Evolutionary conservation across 2,888 invertebrate species (phyloP), one percentile per base, ranked within the genome.

Genomic region (Pterostichus madidus): DNA sequence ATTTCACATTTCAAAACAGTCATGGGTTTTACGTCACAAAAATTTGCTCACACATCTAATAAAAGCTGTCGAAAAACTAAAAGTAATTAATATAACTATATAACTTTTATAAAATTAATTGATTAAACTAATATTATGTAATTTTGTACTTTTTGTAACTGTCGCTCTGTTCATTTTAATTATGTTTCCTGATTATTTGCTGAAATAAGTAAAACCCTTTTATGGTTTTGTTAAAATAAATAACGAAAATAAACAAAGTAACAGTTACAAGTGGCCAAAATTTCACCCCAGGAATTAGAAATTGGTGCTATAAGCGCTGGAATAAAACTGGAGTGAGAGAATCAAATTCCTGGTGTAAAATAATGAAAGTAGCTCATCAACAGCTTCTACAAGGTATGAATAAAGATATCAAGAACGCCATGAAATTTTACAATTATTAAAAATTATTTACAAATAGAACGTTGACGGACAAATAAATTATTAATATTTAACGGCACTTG

Each of bases 401-500:
- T 11, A 13, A 75, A 75, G 17, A 17, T 15, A 46, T 44, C 17
- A 44, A 73, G 17, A 46, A 73, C 46, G 46, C 73, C 49, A 73
- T 44, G 17, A 46, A 73, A 15, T 46, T 73, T 73, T 44, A 73
- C 75, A 75, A 52, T 52, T 49, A 53, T 35, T 75, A 39, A 71
- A 77, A 77, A 56, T 53, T 77, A 56, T 56, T 77, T 77, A 56
- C 53, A 53, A 56, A 56, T 77, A 39, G 75, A 15, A 75, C 53
- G 32, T 24, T 52, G 61, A 61, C 44, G 61, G 61, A 78, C 52
- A 59, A 78, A 79, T 79, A 79, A 79, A 79, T 79, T 64, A 79
- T 49, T 64, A 68, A 39, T 79, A 64, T 79, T 79, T 79, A 79
- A 79, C 79, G 79, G 79, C 79, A 79, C 79, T 79, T 79, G 79